Base-by-base conservation (phyloP, 2,797 vertebrate species). In the Gallinago nigripennis region DNA sequence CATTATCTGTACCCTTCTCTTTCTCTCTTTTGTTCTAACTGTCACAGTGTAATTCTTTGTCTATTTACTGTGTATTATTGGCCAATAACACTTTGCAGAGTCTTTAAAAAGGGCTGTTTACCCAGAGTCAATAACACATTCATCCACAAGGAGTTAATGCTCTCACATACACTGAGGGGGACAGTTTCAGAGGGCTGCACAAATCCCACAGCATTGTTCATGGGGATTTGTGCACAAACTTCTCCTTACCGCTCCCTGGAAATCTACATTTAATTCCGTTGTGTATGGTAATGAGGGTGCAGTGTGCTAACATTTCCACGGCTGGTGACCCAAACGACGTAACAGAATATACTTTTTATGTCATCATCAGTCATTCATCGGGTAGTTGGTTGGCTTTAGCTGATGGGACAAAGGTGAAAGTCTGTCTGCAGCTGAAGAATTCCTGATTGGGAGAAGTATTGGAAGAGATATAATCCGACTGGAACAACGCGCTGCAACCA, bases 61-160 rank as follows among this genome's bases (percentile, higher is more conserved):
- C 53, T 95, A 91, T 95, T 95, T 95, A 21, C 90, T 11, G 77
- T 69, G 93, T 69, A 93, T 95, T 97, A 93, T 56, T 37, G 92
- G 73, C 82, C 69, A 45, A 69, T 69, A 83, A 80, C 90, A 75
- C 92, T 95, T 81, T 77, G 79, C 37, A 82, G 92, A 63, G 92
- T 72, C 94, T 94, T 88, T 91, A 60, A 82, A 93, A 95, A 83
- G 87, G 18, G 66, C 87, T 97, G 94, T 96, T 96, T 96, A 16
- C 95, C 92, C 89, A 91, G 88, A 95, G 94, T 96, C 95, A 94
- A 95, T 96, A 94, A 97, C 89, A 78, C 91, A 86, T 94, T 94
- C 92, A 94, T 81, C 71, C 66, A 27, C 2, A 5, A 90, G 77
- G n/a, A 76, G 88, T 90, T 95, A 88, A 94, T 95, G 92, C 94